These are phyloP conservation scores for Notolepis coatsorum DNA, from an alignment of 2,797 vertebrate genomes.

Conservation along the genomic window DNA sequence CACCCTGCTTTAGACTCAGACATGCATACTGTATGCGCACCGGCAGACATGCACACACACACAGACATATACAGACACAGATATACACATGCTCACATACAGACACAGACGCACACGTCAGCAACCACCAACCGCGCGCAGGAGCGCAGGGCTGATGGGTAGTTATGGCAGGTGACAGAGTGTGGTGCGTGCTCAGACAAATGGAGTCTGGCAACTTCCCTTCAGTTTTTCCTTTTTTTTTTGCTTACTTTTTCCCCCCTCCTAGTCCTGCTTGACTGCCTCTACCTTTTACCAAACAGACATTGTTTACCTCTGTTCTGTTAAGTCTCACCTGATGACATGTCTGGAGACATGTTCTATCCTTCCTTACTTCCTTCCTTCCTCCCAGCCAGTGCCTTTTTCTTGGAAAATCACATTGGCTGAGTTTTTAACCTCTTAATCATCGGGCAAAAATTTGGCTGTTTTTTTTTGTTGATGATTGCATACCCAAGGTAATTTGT, in stretches of 20 bases:
- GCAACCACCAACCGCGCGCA: constrained; percentile 20
- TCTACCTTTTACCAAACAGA: constrained; percentile 76
- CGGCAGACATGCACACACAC: neutral
- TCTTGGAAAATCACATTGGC: no score
- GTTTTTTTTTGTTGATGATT: no score
- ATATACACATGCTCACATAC: neutral
- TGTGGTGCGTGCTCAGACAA: constrained; percentile 76
- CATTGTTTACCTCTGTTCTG: constrained; percentile 77
- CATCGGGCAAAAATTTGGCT: no score
- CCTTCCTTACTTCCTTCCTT: no score
- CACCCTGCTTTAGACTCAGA: constrained; percentile 38
- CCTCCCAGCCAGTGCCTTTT: constrained; percentile 70
- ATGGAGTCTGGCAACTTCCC: constrained; percentile 79
- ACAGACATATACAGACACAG: constrained; percentile 28
- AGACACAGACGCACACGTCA: neutral
- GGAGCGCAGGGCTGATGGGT: constrained; percentile 69
- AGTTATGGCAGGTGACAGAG: constrained; percentile 75
- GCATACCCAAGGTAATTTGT: no score
- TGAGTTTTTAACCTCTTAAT: no score
- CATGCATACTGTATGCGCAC: neutral
- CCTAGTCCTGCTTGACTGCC: constrained; percentile 77
- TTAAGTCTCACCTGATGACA: constrained; percentile 83
- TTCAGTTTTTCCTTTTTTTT: constrained; percentile 65
- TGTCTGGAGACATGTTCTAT: constrained; percentile 79
- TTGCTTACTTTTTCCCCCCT: constrained; percentile 20